Conservation (phyloP, 2,113 vertebrate genomes). For the Hyaena hyaena region DNA sequence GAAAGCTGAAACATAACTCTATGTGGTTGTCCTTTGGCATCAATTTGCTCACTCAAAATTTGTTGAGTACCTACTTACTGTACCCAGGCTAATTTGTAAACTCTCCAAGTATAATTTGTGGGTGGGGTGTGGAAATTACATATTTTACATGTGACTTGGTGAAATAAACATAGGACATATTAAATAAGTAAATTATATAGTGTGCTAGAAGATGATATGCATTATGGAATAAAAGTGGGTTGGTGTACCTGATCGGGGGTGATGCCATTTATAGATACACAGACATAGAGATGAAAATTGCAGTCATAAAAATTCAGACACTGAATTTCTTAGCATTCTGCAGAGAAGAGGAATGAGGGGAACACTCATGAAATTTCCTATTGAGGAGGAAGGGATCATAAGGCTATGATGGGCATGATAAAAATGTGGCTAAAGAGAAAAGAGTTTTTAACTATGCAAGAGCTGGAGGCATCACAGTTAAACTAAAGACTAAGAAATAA, state of each 20-base stretch:
- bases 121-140: not conserved
- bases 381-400: too few relatives aligned
- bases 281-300: not conserved
- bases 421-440: not conserved
- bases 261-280: not conserved
- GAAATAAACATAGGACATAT: not conserved
- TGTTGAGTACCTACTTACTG: not conserved
- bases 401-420: not conserved
- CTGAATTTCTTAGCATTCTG: not conserved
- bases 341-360: not conserved
- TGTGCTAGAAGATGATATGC: not conserved
- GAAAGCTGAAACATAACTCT: not conserved
- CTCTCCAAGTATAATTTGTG: not conserved
- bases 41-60: not conserved
- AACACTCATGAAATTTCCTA: not conserved
- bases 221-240: not conserved
- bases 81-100: not conserved
- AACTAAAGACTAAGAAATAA: not conserved
- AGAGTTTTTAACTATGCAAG: not conserved
- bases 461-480: not conserved
- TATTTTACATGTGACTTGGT: not conserved
- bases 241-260: not conserved
- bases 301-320: too few relatives aligned
- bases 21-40: not conserved
- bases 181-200: not conserved